Base-by-base conservation (phyloP, 1,140 invertebrate genomes). In the Portunus trituberculatus region DNA sequence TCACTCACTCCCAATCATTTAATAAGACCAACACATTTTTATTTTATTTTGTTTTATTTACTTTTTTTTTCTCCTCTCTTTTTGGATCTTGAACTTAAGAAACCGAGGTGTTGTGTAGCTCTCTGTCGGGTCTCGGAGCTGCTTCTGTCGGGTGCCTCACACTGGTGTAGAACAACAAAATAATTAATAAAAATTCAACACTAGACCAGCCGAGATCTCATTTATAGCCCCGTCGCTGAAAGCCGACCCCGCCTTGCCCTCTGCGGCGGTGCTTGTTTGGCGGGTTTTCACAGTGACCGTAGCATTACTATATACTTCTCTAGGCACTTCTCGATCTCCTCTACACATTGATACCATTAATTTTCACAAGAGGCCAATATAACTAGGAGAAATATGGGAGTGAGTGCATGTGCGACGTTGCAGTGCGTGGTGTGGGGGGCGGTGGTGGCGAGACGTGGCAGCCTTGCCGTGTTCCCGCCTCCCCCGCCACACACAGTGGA, bases 191-290 rank as follows among this genome's bases (percentile, higher is more conserved):
- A 95, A 59, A 91, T 95, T 92, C 82, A 87, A 92, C 86, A 92
- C 90, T 92, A 45, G 32, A 92, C 89, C 94, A 84, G 86, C 46
- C 45, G 82, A 76, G 67, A 25, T 91, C 86, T 95, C 94, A 95
- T 95, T 95, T 95, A 95, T 95, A 95, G 94, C 91, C 59, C 29
- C 31, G 90, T 95, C 94, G 94, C 94, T 95, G 94, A 92, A 87
- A 95, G 94, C 94, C 94, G 94, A 92, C 94, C 94, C 89, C 29
- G 10, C 39, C 8, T 93, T 76, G 39, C 52, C 86, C 86, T 90
- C 31, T n/a, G 10, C n/a, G 31, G 20, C 86, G 45, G 48, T 89
- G 31, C 12, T 46, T 3, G 8, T 45, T 16, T n/a, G 76, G 32
- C 32, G 29, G 28, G 46, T 45, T 82, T 39, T 45, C 32, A 82